Percentiles rank a stretch among this genome's conserved stretches.
Conservation (phyloP, 37 sponge, comb jelly and placozoan species). For the Haliclona indistincta region DNA sequence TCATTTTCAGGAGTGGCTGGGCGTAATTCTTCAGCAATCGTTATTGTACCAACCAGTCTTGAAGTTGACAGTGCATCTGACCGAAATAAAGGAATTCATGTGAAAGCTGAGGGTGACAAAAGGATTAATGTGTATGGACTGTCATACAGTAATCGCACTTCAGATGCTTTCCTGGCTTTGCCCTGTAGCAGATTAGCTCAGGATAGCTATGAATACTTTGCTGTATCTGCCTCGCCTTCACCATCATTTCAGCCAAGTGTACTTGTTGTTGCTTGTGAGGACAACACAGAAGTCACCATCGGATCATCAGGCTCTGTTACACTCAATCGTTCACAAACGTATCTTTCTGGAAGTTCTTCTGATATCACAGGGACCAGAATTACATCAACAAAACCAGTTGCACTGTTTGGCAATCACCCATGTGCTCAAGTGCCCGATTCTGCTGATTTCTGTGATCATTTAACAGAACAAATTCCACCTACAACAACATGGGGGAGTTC, state of each 20-base stretch:
- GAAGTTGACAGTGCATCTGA: constrained; percentile 6
- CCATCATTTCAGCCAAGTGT: background rate
- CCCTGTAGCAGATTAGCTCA: constrained; percentile 21
- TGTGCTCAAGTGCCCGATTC: constrained; percentile 22
- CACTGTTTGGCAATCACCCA: constrained; percentile 27
- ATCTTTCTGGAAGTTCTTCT: background rate
- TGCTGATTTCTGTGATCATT: constrained; percentile 41
- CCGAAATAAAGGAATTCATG: constrained; percentile 35
- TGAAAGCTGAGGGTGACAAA: constrained; percentile 12
- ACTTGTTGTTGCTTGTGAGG: constrained; percentile 45
- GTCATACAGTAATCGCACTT: constrained; percentile 18
- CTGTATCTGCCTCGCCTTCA: background rate
- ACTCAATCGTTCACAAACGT: constrained; percentile 10
- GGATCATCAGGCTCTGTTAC: constrained; percentile 16
- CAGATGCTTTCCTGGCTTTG: constrained; percentile 55
- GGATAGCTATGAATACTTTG: constrained; percentile 42
- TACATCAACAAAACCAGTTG: constrained; percentile 23
- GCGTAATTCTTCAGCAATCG: background rate
- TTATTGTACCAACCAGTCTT: constrained; percentile 14
- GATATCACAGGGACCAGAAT: constrained; percentile 46
- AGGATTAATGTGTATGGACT: no score
- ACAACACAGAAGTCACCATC: constrained; percentile 46
- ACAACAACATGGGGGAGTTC: constrained; percentile 60
- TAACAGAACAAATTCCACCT: constrained; percentile 58
- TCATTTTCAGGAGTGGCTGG: constrained; percentile 5